A percentile compares a stretch with the other conserved stretches of the same genome.
Evolutionary conservation across 1,140 invertebrate genomes (phyloP).

Genomic region (Drosophila hydei): DNA sequence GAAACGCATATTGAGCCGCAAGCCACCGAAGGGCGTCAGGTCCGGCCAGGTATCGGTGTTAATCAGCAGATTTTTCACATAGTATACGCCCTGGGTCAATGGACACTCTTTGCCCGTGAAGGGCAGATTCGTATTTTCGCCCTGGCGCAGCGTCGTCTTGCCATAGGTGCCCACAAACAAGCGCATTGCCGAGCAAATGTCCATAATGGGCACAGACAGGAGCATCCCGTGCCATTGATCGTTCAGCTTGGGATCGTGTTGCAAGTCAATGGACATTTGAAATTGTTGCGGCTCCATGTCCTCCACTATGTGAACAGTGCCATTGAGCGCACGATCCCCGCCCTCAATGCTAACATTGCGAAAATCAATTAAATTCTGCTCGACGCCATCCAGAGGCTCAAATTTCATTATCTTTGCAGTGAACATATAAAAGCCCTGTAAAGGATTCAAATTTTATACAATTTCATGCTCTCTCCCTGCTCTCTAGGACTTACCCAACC

Average conservation of each 20-base stretch:
- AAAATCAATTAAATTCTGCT: slow-evolving; percentile 14
- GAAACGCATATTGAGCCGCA: slow-evolving; percentile 3
- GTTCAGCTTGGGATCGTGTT: slow-evolving; percentile 18
- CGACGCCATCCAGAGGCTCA: background rate
- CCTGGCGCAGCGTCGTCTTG: background rate
- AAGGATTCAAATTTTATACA: too few relatives aligned
- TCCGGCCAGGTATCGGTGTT: slow-evolving; percentile 37
- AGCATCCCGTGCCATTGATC: slow-evolving; percentile 36
- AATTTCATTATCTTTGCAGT: slow-evolving; percentile 5
- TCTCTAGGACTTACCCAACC: slow-evolving; percentile 2
- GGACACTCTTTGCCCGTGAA: slow-evolving; percentile 30
- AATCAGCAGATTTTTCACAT: slow-evolving; percentile 19
- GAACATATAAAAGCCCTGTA: background rate
- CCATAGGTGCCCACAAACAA: slow-evolving; percentile 17
- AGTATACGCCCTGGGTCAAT: slow-evolving; percentile 33
- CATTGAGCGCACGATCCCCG: slow-evolving; percentile 29
- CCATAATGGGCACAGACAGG: slow-evolving; percentile 15
- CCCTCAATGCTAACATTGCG: slow-evolving; percentile 21
- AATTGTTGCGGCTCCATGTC: slow-evolving; percentile 17
- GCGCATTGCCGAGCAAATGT: slow-evolving; percentile 22
- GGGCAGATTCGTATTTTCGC: slow-evolving; percentile 35
- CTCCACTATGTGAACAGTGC: slow-evolving; percentile 13
- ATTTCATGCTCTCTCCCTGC: too few relatives aligned
- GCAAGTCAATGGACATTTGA: slow-evolving; percentile 14
- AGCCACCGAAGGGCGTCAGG: slow-evolving; percentile 20